These are phyloP conservation scores for Himalopsyche anomala DNA, from an alignment of 2,888 invertebrate genomes.

Conservation along the genomic window DNA sequence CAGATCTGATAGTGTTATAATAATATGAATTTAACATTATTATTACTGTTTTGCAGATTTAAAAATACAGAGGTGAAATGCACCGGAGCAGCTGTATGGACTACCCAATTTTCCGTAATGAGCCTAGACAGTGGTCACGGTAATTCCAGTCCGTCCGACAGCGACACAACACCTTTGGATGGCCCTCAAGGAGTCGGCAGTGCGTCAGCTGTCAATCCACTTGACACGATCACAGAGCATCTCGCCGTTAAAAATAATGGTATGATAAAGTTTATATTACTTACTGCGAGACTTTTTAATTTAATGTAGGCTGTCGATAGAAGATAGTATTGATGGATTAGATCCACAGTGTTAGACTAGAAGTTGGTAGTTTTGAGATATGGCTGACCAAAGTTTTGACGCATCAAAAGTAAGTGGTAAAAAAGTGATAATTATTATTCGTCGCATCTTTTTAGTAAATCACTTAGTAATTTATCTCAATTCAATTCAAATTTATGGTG, in stretches of 20 bases:
- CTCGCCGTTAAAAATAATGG: conserved; percentile 34
- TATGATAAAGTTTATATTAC: neutral
- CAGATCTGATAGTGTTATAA: neutral
- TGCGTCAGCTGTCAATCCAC: neutral
- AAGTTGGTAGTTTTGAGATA: too few relatives aligned
- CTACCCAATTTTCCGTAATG: conserved; percentile 64
- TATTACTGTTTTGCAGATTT: conserved; percentile 62
- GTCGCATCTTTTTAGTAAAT: too few relatives aligned
- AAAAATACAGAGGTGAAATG: conserved; percentile 63
- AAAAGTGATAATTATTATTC: too few relatives aligned
- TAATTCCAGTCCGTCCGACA: conserved; percentile 48
- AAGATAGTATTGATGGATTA: too few relatives aligned
- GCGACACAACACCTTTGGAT: conserved; percentile 47
- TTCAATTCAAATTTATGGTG: too few relatives aligned
- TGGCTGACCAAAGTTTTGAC: too few relatives aligned
- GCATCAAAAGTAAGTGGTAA: too few relatives aligned
- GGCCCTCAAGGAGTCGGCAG: neutral
- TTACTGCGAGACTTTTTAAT: too few relatives aligned
- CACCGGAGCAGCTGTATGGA: conserved; percentile 56
- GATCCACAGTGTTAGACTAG: too few relatives aligned
- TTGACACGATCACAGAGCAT: conserved; percentile 43
- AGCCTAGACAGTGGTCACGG: conserved; percentile 66
- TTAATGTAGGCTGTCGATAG: too few relatives aligned
- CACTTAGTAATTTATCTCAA: too few relatives aligned
- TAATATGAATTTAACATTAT: too few relatives aligned